Evolutionary conservation across 2,113 vertebrate genomes (phyloP).

Genomic region (Phoenicopterus ruber): DNA sequence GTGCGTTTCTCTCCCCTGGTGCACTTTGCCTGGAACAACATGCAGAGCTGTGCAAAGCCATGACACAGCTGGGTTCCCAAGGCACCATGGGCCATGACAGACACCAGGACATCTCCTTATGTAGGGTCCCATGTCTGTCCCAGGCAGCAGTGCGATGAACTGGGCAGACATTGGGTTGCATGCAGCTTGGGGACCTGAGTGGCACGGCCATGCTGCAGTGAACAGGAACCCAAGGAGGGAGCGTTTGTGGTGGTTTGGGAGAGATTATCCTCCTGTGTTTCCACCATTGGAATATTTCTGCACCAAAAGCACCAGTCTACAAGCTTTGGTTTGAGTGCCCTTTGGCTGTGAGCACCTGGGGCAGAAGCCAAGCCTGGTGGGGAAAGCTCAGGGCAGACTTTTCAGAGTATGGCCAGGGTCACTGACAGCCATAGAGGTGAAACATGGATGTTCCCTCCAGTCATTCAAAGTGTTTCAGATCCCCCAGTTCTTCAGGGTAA

Average conservation of each 20-base stretch:
- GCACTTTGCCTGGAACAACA: neutral
- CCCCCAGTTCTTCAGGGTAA: neutral
- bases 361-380: neutral
- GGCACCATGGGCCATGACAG: neutral
- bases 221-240: neutral
- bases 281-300: neutral
- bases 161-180: neutral
- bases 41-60: neutral
- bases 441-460: neutral
- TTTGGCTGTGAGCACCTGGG: neutral
- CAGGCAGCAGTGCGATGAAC: neutral
- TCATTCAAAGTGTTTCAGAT: neutral
- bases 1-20: neutral
- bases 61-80: rapidly evolving
- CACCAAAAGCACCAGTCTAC: neutral
- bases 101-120: neutral
- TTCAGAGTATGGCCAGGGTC: neutral
- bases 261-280: neutral
- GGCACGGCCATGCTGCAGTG: neutral
- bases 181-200: neutral
- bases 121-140: neutral
- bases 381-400: neutral
- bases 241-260: neutral
- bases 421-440: neutral
- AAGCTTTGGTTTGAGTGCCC: neutral